Conservation (phyloP, 2,888 invertebrate genomes). For the Sminthurides aquaticus region DNA sequence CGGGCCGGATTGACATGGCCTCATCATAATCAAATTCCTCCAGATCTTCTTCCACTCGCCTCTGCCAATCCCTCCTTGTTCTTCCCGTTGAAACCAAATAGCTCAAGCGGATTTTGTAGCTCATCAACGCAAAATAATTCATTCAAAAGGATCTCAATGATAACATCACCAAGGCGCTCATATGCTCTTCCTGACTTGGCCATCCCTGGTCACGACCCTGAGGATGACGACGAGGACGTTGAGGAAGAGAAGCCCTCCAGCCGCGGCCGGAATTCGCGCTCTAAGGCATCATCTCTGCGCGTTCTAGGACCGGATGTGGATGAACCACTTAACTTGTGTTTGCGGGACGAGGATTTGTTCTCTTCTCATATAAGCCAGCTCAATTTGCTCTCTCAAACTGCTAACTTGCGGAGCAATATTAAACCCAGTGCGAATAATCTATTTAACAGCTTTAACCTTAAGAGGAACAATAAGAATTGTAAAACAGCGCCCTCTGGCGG, state of each 20-base stretch:
- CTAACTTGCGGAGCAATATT: neutral
- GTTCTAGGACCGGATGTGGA: no score
- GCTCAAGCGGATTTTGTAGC: no score
- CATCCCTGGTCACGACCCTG: no score
- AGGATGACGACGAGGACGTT: neutral
- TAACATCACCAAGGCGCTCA: no score
- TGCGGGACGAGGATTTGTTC: constrained; percentile 27
- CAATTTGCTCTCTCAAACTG: neutral
- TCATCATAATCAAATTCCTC: no score
- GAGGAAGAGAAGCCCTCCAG: no score
- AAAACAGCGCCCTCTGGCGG: neutral
- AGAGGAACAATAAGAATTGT: constrained; percentile 1
- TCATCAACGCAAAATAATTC: no score
- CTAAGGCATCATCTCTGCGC: no score
- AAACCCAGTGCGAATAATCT: constrained; percentile 19
- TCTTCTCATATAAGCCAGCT: neutral
- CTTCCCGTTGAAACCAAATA: constrained; percentile 44
- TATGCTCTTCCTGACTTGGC: no score
- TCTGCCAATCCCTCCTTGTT: constrained; percentile 45
- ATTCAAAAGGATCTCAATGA: no score
- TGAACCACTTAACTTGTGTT: constrained; percentile 40
- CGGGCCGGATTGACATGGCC: no score
- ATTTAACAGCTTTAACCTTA: constrained; percentile 26
- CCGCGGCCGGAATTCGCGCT: no score
- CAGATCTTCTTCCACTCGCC: constrained; percentile 47